Base-by-base conservation (phyloP, 2,113 vertebrate genomes). In the Lophius piscatorius region DNA sequence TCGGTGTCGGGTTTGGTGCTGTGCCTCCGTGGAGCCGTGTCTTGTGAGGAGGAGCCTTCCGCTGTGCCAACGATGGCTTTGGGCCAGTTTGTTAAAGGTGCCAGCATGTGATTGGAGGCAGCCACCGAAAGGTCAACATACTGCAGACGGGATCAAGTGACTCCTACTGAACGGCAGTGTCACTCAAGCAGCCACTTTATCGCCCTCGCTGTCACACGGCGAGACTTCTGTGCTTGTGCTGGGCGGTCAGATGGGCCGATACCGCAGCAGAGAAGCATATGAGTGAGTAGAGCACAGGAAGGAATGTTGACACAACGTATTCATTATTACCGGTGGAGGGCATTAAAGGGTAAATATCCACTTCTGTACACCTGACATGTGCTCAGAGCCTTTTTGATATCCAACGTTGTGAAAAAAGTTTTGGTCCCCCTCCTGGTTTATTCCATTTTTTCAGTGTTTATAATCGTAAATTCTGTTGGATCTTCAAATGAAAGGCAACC, bases 51-150 rank as follows among this genome's bases (percentile, higher is more conserved):
- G 63, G 18, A 56, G 55, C 45, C 38, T 41, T 72, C 65, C 4
- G 38, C 68, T 54, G 55, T 54, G 70, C 65, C 76, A 80, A 58
- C 45, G 9, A 13, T 82, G 79, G 78, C 70, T 72, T 54, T 18
- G 2, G 38, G 74, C 76, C 81, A 74, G 64, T 40, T 67, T 58
- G 63, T 60, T 73, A 46, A 67, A 78, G 69, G 70, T 78, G 79
- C 69, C 81, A 80, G 64, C 60, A 24, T 72, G 64, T 72, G 82
- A 74, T 3, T n/a, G 65, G 20, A 58, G 74, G 77, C 76, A 87
- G 22, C 2, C 57, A 54, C 65, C 54, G 63, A 90, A 92, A 91
- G 88, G 91, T 91, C 88, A 88, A n/a, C 70, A 79, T 80, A 72
- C 52, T 69, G 49, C 78, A 82, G 77, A 82, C 29, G 23, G 74